These are phyloP conservation scores for Ellobium chinense DNA, from an alignment of 2,888 invertebrate genomes.

Conservation along the genomic window DNA sequence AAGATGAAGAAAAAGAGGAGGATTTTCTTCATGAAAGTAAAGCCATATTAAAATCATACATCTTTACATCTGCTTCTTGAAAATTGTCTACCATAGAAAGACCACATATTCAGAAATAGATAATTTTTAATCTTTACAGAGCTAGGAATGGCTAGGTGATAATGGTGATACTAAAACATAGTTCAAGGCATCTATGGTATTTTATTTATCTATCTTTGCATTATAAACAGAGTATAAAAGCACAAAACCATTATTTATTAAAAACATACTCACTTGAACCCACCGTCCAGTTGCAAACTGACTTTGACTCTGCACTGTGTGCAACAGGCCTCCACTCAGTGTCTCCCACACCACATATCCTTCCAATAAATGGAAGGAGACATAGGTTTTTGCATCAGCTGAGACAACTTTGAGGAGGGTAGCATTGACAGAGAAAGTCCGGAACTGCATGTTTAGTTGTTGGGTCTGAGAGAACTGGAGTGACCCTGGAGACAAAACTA, in stretches of 20 bases:
- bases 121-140: too few species aligned
- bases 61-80: too few species aligned
- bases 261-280: constrained; percentile 28
- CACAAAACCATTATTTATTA: too few species aligned
- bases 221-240: too few species aligned
- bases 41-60: background rate
- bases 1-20: background rate
- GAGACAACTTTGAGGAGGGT: constrained; percentile 18
- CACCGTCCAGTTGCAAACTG: constrained; percentile 26
- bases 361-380: background rate
- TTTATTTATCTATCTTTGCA: too few species aligned
- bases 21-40: background rate
- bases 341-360: constrained; percentile 28
- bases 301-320: constrained; percentile 8
- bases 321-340: background rate
- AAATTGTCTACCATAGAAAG: too few species aligned
- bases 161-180: too few species aligned
- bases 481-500: constrained; percentile 6
- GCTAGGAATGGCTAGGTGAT: too few species aligned
- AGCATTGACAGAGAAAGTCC: constrained; percentile 2
- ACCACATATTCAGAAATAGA: too few species aligned
- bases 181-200: too few species aligned
- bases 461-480: constrained; percentile 3
- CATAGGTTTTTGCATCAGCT: constrained; percentile 10
- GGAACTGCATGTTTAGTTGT: constrained; percentile 26